phyloP scores from a whole-genome alignment of 2,888 invertebrate genomes.

The Ctenicera cuprea region DNA sequence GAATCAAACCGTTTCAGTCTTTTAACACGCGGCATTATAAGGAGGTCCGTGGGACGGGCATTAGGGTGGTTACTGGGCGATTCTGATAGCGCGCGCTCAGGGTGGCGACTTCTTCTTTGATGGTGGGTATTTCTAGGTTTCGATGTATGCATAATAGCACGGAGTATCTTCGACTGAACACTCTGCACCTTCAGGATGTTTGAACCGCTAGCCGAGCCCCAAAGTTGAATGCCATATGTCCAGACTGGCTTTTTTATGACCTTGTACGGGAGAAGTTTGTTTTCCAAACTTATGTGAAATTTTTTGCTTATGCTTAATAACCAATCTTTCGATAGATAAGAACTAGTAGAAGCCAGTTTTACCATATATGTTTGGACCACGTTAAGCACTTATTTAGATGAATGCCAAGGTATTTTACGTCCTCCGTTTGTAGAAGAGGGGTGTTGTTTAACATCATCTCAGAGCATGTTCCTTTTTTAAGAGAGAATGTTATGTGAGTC shows the following conservation, averaged over 20 bases:
- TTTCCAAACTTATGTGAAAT: too few relatives aligned
- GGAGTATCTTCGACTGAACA: background rate
- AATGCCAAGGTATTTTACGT: background rate
- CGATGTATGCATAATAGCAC: background rate
- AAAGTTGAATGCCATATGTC: too few relatives aligned
- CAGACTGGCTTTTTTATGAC: background rate
- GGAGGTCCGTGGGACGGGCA: background rate
- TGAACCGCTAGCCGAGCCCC: background rate
- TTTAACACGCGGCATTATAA: background rate
- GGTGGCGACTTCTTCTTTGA: background rate
- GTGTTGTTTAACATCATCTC: background rate
- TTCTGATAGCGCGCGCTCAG: too few relatives aligned
- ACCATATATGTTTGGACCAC: background rate
- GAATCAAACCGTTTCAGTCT: constrained; percentile 5
- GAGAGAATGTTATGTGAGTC: background rate
- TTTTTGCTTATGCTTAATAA: too few relatives aligned
- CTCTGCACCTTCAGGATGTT: background rate
- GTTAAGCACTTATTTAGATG: background rate
- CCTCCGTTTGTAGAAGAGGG: too few relatives aligned
- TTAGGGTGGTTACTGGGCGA: background rate
- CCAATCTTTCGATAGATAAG: background rate
- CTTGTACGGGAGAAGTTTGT: background rate
- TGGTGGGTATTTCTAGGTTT: constrained; percentile 3
- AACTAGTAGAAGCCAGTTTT: background rate
- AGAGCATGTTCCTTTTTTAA: background rate